Evolutionary conservation across 1,140 invertebrate species (phyloP).

Genomic region (Scaptodrosophila lebanonensis): DNA sequence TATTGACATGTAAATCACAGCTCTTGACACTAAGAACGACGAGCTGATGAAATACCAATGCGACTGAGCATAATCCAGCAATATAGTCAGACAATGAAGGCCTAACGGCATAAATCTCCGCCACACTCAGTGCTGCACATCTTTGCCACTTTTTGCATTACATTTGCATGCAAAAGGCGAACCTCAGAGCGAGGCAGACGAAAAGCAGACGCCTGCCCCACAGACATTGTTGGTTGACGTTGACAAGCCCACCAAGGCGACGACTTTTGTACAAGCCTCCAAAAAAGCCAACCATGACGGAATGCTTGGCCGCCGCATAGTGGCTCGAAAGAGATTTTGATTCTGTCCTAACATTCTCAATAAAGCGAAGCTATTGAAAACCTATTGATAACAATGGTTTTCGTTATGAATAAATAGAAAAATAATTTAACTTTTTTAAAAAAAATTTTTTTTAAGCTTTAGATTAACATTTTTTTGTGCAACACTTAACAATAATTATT

Average conservation of each 20-base stretch:
- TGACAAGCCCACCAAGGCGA: slow-evolving; percentile 57
- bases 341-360: no score
- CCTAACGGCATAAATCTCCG: slow-evolving; percentile 52
- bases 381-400: no score
- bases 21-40: slow-evolving; percentile 25
- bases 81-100: slow-evolving; percentile 9
- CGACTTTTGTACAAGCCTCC: not conserved
- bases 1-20: slow-evolving; percentile 45
- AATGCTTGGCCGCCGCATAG: slow-evolving; percentile 13
- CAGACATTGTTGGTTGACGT: slow-evolving; percentile 43
- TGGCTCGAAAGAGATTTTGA: no score
- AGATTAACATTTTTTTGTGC: no score
- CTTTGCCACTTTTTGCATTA: slow-evolving; percentile 19
- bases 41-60: slow-evolving; percentile 48
- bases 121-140: slow-evolving; percentile 33
- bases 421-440: no score
- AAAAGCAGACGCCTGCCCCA: slow-evolving; percentile 21
- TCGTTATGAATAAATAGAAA: no score
- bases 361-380: no score
- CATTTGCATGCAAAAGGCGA: slow-evolving; percentile 30
- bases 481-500: no score
- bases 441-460: no score
- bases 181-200: slow-evolving; percentile 1
- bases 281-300: not conserved
- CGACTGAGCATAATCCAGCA: slow-evolving; percentile 22